Base-by-base conservation (phyloP, 2,888 invertebrate genomes). In the Rhingia campestris region DNA sequence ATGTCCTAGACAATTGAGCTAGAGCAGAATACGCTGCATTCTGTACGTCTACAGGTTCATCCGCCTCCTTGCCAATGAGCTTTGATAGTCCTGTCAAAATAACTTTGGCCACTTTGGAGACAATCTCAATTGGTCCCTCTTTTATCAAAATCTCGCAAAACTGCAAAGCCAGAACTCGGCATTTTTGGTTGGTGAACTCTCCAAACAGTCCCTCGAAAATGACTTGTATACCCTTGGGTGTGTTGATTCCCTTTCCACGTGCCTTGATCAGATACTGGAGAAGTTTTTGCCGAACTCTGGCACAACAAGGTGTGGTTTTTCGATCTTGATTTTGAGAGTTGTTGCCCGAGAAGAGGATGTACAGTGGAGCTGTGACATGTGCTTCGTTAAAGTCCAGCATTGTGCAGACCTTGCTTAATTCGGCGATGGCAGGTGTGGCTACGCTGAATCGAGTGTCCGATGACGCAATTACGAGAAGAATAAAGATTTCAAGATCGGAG, bases 361-460 rank as follows among this genome's bases (percentile, higher is more conserved):
- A 98, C n/a, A 98, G 91, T 2, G 96, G 96, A 51, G 94, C 93
- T 2, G 96, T 94, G 3, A 96, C 92, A 22, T 93, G 92, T 2
- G 94, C 92, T 79, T 93, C 94, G 45, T 94, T 94, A 95, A 97
- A 97, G 89, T 97, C 96, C 35, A 97, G 92, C 49, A 94, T 93
- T 9, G 91, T 91, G 86, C 94, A 94, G 51, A 95, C 93, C 91
- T 96, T 95, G 88, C 96, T 97, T 6, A 98, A 91, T 87, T 97
- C 96, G 86, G 95, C 94, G 89, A 97, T 97, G 1, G 97, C 97
- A 73, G 95, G 93, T 89, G 97, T 97, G 66, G 97, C 97, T 53
- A 98, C 96, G 91, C 95, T 96, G 90, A 96, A 97, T 85, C 98
- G 93, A 0, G 97, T 96, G 89, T 98, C 98, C 0, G 98, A 95